These are phyloP conservation scores for Solen grandis DNA, from an alignment of 1,140 invertebrate species.

Conservation along the genomic window DNA sequence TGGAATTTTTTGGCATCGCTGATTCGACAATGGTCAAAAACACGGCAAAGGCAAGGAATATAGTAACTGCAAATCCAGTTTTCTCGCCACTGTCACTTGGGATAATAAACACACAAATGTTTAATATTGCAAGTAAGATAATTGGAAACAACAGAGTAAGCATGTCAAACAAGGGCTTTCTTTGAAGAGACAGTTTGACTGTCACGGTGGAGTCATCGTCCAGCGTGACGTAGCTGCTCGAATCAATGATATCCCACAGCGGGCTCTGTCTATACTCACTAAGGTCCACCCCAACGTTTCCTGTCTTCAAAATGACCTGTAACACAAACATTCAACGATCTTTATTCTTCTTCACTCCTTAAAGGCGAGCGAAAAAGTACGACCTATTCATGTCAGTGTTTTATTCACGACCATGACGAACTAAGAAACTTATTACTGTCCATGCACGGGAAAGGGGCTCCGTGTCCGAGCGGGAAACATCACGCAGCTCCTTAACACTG, in stretches of 20 bases:
- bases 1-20: neutral
- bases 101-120: slow-evolving; percentile 6
- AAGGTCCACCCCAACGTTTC: neutral
- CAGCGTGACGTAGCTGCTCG: neutral
- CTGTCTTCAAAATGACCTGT: neutral
- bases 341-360: too few relatives aligned
- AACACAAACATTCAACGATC: too few relatives aligned
- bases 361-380: too few relatives aligned
- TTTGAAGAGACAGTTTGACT: neutral
- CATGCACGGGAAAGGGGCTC: too few relatives aligned
- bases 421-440: too few relatives aligned
- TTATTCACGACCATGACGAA: too few relatives aligned
- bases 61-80: neutral
- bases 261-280: neutral
- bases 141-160: neutral
- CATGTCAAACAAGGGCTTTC: slow-evolving; percentile 3
- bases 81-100: slow-evolving; percentile 9
- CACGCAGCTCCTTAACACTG: too few relatives aligned
- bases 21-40: slow-evolving; percentile 5
- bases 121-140: slow-evolving; percentile 2
- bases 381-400: too few relatives aligned
- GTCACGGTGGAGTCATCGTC: neutral
- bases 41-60: slow-evolving; percentile 6
- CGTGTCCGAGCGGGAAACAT: too few relatives aligned
- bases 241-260: neutral